Evolutionary conservation across 2,113 vertebrate genomes (phyloP), one percentile per base, ranked within the genome.

Genomic region (Tautogolabrus adspersus): DNA sequence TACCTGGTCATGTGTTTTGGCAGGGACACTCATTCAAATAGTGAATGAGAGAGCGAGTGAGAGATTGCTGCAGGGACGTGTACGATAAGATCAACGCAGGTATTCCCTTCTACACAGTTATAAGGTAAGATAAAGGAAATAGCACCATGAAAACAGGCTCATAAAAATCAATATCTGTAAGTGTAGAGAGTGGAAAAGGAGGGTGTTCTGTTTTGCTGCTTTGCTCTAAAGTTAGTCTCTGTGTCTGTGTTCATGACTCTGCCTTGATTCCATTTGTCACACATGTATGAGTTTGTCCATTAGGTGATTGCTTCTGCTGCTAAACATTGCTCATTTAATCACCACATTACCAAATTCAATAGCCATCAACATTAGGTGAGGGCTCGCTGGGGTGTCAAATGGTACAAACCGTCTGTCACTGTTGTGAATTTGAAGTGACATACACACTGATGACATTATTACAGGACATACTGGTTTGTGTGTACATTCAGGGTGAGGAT

Each of bases 11-110:
- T 89, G 87, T 91, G 92, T 87, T 92, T 90, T 85, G 83, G 82
- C 82, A 92, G 90, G 80, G 80, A 82, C 78, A 79, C 71, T 75
- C 87, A 86, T 88, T 92, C 92, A 93, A 93, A 91, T 92, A 85
- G 77, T 72, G 63, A 69, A 21, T 63, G 23, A 75, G 68, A 89
- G 61, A 82, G 67, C 70, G 67, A 77, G 70, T 51, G 66, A 84
- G 65, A 87, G 68, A 86, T 81, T 86, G 84, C 78, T 73, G 60
- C 71, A 62, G 68, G 60, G 75, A 82, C 60, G 0, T 61, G 75
- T 47, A 19, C 37, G 42, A 79, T 80, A 83, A 84, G 79, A 89
- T 74, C 73, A 67, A 44, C 42, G 0, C 68, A 40, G 55, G 65
- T 69, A 42, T 69, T 74, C 16, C 19, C 8, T 71, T 38, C 23